A percentile compares a stretch with the other conserved stretches of the same genome.
Conservation (phyloP, 2,888 invertebrate species). For the Microchrysa polita region DNA sequence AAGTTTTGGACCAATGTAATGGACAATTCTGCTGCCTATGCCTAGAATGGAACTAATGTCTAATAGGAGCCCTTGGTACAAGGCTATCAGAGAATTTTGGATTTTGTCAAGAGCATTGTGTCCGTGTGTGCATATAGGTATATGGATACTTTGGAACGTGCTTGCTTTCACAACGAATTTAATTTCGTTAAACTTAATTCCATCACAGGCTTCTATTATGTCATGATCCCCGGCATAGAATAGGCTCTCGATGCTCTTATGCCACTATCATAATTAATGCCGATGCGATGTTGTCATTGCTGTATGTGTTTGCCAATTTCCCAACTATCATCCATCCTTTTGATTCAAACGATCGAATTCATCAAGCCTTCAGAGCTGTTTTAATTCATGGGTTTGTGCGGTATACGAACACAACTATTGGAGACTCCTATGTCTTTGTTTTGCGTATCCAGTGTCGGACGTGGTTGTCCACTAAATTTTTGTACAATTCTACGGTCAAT, state of each 20-base stretch:
- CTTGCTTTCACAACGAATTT: constrained; percentile 38
- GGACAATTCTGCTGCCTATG: no score
- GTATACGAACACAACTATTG: not conserved
- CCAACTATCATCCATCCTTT: constrained; percentile 22
- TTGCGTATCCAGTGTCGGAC: no score
- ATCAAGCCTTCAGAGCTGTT: constrained; percentile 13
- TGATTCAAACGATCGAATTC: constrained; percentile 24
- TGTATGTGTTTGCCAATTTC: constrained; percentile 35
- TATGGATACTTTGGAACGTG: constrained; percentile 10
- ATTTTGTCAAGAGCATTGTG: constrained; percentile 13
- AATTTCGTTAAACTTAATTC: constrained; percentile 44
- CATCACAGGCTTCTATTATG: constrained; percentile 39
- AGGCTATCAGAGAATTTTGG: constrained; percentile 34
- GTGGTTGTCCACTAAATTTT: no score
- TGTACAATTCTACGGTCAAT: no score
- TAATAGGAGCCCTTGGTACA: not conserved
- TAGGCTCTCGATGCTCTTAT: constrained; percentile 23
- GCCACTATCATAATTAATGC: constrained; percentile 44
- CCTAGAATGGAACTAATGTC: constrained; percentile 25
- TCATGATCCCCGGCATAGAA: constrained; percentile 38
- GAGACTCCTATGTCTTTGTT: no score
- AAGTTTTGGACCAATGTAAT: constrained; percentile 10
- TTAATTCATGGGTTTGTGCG: not conserved
- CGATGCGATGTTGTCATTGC: constrained; percentile 38
- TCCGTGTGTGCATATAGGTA: not conserved